phyloP scores from a whole-genome alignment of 2,113 vertebrate genomes.

The Balaenoptera acutorostrata region DNA sequence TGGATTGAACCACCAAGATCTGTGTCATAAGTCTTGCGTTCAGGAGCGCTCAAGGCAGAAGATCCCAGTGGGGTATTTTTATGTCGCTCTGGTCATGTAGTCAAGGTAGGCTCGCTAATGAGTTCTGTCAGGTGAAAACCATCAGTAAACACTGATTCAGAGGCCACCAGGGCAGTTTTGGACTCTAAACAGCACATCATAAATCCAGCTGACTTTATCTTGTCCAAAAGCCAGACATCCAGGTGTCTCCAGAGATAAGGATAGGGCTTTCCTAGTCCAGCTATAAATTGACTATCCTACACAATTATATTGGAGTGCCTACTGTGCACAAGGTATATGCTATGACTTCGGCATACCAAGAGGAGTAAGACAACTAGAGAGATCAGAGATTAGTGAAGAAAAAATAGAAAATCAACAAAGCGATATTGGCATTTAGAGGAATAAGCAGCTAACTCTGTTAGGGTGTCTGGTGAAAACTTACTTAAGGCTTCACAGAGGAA shows the following conservation, averaged over 20 bases:
- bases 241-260: neutral
- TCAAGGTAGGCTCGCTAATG: neutral
- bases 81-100: neutral
- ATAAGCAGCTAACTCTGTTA: neutral
- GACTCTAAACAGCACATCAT: neutral
- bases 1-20: neutral
- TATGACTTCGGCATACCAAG: neutral
- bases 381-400: neutral
- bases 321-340: neutral
- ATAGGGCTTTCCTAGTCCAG: neutral
- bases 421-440: neutral
- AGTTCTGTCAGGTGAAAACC: neutral
- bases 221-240: neutral
- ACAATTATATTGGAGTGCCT: neutral
- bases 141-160: neutral
- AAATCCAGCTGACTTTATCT: neutral
- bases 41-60: neutral
- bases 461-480: neutral
- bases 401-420: neutral
- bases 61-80: neutral
- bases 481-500: neutral
- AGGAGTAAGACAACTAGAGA: neutral
- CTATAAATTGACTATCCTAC: neutral
- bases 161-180: neutral
- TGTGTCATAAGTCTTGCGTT: neutral